Conservation (phyloP, 2,113 vertebrate species). For the Periophthalmus modestus region DNA sequence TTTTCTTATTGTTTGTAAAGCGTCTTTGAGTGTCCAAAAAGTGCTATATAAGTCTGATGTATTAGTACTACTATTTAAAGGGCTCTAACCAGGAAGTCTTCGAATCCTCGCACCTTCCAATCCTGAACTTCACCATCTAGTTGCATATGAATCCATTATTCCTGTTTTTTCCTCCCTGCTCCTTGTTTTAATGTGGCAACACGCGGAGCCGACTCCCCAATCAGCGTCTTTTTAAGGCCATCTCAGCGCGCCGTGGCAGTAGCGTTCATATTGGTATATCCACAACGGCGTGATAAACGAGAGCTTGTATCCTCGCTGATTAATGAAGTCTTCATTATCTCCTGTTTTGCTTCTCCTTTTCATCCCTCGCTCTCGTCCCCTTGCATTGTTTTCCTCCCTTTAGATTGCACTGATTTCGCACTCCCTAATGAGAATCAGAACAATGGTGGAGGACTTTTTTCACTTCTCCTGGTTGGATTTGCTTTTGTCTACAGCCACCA, state of each 20-base stretch:
- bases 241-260: slow-evolving; percentile 17
- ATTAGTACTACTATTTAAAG: too few species aligned
- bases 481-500: slow-evolving; percentile 46
- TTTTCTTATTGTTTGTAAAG: too few species aligned
- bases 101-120: background rate
- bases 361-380: slow-evolving; percentile 30
- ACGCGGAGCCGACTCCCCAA: slow-evolving; percentile 43
- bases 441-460: slow-evolving; percentile 44
- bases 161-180: slow-evolving; percentile 1
- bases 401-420: slow-evolving; percentile 49
- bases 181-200: slow-evolving; percentile 14
- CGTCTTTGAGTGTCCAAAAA: too few species aligned
- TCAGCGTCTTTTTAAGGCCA: slow-evolving; percentile 50
- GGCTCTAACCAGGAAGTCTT: too few species aligned
- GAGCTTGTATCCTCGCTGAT: slow-evolving; percentile 54
- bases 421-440: slow-evolving; percentile 47
- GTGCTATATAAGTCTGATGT: too few species aligned
- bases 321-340: slow-evolving; percentile 74
- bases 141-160: background rate
- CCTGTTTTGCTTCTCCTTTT: slow-evolving; percentile 51
- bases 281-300: slow-evolving; percentile 62
- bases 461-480: slow-evolving; percentile 36
- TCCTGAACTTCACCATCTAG: background rate
- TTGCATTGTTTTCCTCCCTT: slow-evolving; percentile 55
- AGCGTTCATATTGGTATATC: slow-evolving; percentile 54